Conservation (phyloP, 2,888 invertebrate species). For the Poecilus cupreus region DNA sequence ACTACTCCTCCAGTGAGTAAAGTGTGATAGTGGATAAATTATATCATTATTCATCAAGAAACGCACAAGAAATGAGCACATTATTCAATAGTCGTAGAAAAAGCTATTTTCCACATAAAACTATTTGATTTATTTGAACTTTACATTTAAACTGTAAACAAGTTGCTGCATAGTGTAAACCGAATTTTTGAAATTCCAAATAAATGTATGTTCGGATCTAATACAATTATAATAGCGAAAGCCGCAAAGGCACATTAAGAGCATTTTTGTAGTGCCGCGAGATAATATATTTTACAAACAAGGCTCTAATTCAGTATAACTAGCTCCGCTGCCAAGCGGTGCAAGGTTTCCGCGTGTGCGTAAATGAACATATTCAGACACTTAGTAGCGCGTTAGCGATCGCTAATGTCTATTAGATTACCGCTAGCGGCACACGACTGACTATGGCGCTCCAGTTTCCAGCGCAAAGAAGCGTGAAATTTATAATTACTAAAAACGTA, state of each 20-base stretch:
- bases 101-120: too few relatives aligned
- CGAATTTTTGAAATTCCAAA: too few relatives aligned
- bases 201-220: too few relatives aligned
- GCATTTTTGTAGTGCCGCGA: neutral
- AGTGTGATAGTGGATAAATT: too few relatives aligned
- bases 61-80: too few relatives aligned
- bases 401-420: slow-evolving; percentile 38
- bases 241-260: neutral
- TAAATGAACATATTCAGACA: slow-evolving; percentile 30
- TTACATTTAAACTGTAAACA: too few relatives aligned
- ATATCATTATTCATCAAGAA: too few relatives aligned
- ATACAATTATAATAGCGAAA: slow-evolving; percentile 33
- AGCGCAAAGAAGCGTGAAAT: slow-evolving; percentile 54
- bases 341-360: neutral
- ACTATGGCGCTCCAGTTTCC: neutral
- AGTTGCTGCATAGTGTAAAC: too few relatives aligned
- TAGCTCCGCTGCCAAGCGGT: neutral
- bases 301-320: slow-evolving; percentile 10
- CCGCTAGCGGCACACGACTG: neutral
- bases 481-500: slow-evolving; percentile 50
- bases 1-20: too few relatives aligned
- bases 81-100: too few relatives aligned
- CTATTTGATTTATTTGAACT: too few relatives aligned
- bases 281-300: slow-evolving; percentile 12
- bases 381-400: neutral